phyloP scores from a whole-genome alignment of 1,140 invertebrate species.

The Uloborus diversus region DNA sequence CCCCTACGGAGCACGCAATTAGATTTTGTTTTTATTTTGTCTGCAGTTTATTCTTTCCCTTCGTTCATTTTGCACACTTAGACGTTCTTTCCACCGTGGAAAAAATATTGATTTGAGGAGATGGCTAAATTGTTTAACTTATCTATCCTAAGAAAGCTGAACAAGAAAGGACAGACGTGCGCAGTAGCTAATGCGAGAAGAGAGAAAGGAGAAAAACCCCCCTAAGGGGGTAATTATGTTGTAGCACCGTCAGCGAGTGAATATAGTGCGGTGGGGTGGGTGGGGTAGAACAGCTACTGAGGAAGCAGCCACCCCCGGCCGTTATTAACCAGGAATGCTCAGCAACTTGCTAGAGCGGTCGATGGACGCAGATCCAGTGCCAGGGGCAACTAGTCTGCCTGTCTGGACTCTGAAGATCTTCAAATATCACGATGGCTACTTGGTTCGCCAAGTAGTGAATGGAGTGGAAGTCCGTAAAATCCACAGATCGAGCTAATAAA shows the following conservation, averaged over 20 bases:
- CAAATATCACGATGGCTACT: not conserved
- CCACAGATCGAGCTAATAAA: no score
- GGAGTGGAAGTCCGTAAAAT: no score
- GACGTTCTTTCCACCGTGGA: no score
- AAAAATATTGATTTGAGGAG: constrained; percentile 34
- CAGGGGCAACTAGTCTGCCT: constrained; percentile 25
- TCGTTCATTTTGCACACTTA: no score
- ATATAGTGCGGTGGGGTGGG: constrained; percentile 2
- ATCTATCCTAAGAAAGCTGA: constrained; percentile 3
- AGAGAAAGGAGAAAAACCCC: constrained; percentile 16
- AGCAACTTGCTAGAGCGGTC: constrained; percentile 9
- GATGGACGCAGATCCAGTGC: constrained; percentile 22
- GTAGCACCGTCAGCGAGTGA: constrained; percentile 27
- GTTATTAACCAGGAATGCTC: constrained; percentile 50
- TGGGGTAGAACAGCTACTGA: constrained; percentile 22
- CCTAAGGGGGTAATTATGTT: constrained; percentile 33
- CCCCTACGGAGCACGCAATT: no score
- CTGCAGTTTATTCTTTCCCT: no score
- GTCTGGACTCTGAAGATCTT: not conserved
- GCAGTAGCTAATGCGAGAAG: constrained; percentile 43
- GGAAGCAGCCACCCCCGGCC: constrained; percentile 26
- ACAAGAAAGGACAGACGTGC: constrained; percentile 17
- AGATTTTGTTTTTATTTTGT: no score
- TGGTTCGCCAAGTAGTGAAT: not conserved
- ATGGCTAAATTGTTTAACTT: constrained; percentile 50